These are phyloP conservation scores for Elaphurus davidianus DNA, from an alignment of 2,113 vertebrate genomes.

Conservation along the genomic window DNA sequence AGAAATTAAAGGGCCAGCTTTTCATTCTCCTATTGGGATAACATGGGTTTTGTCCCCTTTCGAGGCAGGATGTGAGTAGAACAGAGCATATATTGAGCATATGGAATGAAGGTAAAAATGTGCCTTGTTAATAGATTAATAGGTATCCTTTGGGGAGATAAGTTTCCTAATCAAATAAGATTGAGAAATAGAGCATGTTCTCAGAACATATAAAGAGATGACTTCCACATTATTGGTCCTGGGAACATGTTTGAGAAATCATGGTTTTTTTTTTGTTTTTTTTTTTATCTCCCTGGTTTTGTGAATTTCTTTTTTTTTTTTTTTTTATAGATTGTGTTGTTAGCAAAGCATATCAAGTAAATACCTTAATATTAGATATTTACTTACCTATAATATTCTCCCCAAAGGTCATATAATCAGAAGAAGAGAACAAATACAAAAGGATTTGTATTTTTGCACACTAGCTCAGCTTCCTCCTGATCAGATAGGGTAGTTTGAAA, in stretches of 20 bases:
- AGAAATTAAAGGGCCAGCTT: background rate
- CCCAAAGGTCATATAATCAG: background rate
- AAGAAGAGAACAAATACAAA: background rate
- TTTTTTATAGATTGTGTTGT: background rate
- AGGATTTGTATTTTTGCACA: background rate
- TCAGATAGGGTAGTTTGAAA: background rate
- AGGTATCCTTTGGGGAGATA: slow-evolving; percentile 14
- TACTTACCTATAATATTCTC: background rate
- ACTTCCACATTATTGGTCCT: background rate
- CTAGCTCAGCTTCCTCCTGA: background rate
- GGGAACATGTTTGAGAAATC: background rate
- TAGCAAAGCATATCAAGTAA: background rate
- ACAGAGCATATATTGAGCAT: background rate
- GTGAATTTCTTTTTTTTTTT: background rate
- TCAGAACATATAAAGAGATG: slow-evolving; percentile 10
- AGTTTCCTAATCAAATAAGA: slow-evolving; percentile 32
- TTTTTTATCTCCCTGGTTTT: background rate
- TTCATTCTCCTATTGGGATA: background rate
- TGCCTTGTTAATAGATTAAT: slow-evolving; percentile 19
- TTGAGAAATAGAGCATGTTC: background rate
- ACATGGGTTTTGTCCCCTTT: background rate
- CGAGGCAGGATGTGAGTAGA: background rate
- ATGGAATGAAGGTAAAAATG: background rate
- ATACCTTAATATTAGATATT: background rate
- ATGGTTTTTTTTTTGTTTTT: background rate